Evolutionary conservation across 2,888 invertebrate species (phyloP).

Genomic region (Pyrgus malvae): DNA sequence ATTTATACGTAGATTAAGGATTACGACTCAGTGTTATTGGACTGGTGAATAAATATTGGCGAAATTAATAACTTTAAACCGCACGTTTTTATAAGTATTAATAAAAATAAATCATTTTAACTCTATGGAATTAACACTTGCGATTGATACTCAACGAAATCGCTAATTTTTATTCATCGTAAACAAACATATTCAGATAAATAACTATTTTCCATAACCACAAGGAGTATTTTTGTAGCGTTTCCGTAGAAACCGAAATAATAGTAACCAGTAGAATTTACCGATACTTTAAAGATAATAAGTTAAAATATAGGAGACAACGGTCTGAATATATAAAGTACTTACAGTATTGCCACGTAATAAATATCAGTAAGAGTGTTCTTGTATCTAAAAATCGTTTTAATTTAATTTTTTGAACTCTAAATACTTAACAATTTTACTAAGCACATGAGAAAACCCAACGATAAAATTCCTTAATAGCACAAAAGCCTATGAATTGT

Average conservation of each 20-base stretch:
- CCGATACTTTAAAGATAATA: constrained; percentile 6
- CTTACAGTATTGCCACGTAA: constrained; percentile 20
- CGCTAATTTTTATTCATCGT: constrained; percentile 49
- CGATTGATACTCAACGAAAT: constrained; percentile 17
- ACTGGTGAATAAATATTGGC: constrained; percentile 49
- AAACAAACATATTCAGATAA: constrained; percentile 44
- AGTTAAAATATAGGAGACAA: neutral
- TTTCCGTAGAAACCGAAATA: constrained; percentile 16
- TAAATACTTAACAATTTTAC: no score
- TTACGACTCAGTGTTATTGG: constrained; percentile 51
- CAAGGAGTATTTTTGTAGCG: constrained; percentile 23
- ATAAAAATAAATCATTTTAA: constrained; percentile 9
- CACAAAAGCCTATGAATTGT: no score
- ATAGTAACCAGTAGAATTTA: constrained; percentile 6
- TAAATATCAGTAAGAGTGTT: neutral
- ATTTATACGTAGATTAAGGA: constrained; percentile 71
- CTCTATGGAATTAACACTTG: constrained; percentile 3
- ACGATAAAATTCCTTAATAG: no score
- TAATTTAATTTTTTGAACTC: no score
- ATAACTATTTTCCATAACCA: constrained; percentile 22
- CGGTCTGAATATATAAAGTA: constrained; percentile 3
- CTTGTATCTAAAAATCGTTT: no score
- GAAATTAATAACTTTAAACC: constrained; percentile 6
- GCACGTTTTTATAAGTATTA: constrained; percentile 18
- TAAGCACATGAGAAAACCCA: no score